Base-by-base conservation (phyloP, 2,888 invertebrate species). In the Pelosia muscerda region DNA sequence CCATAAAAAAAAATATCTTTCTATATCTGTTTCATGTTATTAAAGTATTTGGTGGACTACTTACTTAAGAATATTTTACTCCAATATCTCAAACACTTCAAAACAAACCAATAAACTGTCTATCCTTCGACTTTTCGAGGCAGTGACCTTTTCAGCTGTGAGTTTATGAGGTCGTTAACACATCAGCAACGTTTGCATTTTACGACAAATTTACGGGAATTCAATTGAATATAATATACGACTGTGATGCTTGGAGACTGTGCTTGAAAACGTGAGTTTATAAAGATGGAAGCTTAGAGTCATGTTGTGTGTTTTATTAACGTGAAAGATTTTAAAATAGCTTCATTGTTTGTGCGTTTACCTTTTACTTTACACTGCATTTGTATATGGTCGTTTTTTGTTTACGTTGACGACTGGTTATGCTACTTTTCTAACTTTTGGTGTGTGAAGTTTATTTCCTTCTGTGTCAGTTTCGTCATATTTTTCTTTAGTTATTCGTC, bases 191-290 rank as follows among this genome's bases (percentile, higher is more conserved):
- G 65, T 78, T 73, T 72, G 69, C 49, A 72, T 72, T 77, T 78
- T 80, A 81, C 61, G 63, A 60, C 60, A 0, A 28, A 59, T 78
- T 78, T 81, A 78, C 67, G 26, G 49, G 59, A 71, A 70, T 78
- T 67, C 78, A 75, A 81, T 81, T 75, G 71, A 58, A 68, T 65
- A 68, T 65, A 58, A 71, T 79, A 65, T 66, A 73, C 62, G 49
- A 38, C 62, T 53, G 60, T 26, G 68, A 62, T 60, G 62, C 62
- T 57, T 71, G 65, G 60, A 23, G 28, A 23, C 23, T 34, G 34
- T 59, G 31, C 59, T 59, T 59, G 10, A 23, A 59, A 42, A 11
- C 6, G 6, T 42, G 6, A 38, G 13, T 19, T 19, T 11, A 25
- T 19, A 11, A 19, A 34, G 19, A 60, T 59, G 15, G 2, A 23